phyloP scores from a whole-genome alignment of 2,797 vertebrate species.

The Iguana delicatissima region DNA sequence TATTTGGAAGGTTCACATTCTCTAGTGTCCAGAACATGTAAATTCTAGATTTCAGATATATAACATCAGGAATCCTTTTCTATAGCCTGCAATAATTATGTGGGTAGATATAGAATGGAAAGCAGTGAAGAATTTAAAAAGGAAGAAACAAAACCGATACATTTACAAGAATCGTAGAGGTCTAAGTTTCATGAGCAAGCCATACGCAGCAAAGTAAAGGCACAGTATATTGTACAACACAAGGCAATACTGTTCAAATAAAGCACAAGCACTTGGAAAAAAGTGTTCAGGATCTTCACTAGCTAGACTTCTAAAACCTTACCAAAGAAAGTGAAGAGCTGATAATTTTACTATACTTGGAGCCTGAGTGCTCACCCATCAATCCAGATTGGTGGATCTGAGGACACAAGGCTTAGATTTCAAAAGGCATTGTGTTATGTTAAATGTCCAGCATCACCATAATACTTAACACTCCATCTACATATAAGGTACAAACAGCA shows the following conservation, averaged over 20 bases:
- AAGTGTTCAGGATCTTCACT: slow-evolving; percentile 34
- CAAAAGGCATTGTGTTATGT: background rate
- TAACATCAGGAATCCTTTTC: slow-evolving; percentile 26
- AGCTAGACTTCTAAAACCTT: slow-evolving; percentile 38
- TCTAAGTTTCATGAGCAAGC: slow-evolving; percentile 44
- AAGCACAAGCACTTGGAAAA: slow-evolving; percentile 1
- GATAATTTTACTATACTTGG: slow-evolving; percentile 8
- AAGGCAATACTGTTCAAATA: slow-evolving; percentile 18
- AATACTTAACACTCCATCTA: background rate
- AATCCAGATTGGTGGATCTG: slow-evolving; percentile 67
- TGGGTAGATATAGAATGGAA: slow-evolving; percentile 33
- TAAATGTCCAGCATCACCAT: slow-evolving; percentile 22
- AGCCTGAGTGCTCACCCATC: background rate
- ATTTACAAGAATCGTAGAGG: slow-evolving; percentile 43
- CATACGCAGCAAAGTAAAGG: slow-evolving; percentile 66
- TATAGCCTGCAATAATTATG: slow-evolving; percentile 24
- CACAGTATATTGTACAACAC: slow-evolving; percentile 11
- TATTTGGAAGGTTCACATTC: background rate
- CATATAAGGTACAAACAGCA: background rate
- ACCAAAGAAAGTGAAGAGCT: background rate
- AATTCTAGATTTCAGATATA: background rate
- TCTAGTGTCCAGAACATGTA: slow-evolving; percentile 1
- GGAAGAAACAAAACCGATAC: slow-evolving; percentile 25
- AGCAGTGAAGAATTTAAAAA: slow-evolving; percentile 33
- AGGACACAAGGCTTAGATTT: slow-evolving; percentile 63